Conservation (phyloP, 1,140 invertebrate genomes). For the Saccostrea glomerata region DNA sequence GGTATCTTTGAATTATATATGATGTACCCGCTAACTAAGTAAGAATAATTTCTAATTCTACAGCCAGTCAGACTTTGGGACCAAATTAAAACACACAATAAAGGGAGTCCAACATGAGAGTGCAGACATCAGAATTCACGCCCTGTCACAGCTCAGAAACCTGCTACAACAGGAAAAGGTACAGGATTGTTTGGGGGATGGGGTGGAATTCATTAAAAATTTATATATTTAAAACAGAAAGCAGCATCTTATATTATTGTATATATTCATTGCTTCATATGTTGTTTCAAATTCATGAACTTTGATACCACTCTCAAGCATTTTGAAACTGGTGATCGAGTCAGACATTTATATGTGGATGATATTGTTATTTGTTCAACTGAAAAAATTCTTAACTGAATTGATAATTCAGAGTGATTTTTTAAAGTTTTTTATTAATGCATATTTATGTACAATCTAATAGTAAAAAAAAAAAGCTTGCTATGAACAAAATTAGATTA, state of each 20-base stretch:
- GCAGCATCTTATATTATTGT: not conserved
- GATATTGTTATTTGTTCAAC: not conserved
- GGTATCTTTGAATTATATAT: too few relatives aligned
- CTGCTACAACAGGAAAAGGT: constrained; percentile 84
- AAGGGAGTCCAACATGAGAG: constrained; percentile 89
- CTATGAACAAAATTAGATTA: not conserved
- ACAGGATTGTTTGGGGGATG: not conserved
- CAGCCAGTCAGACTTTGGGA: constrained; percentile 74
- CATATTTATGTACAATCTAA: not conserved
- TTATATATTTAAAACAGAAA: not conserved
- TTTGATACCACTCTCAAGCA: too few relatives aligned
- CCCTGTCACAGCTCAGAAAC: constrained; percentile 85
- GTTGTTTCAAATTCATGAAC: too few relatives aligned
- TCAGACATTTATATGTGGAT: not conserved
- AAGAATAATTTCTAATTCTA: constrained; percentile 39
- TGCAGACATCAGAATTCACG: constrained; percentile 86
- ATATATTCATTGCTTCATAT: too few relatives aligned
- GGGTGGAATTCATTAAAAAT: not conserved
- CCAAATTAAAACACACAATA: constrained; percentile 80
- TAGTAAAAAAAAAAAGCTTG: not conserved
- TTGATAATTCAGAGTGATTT: not conserved
- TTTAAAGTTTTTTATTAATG: not conserved
- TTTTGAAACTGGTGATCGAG: too few relatives aligned
- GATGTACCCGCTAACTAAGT: too few relatives aligned
- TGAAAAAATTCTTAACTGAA: not conserved